Evolutionary conservation across 2,888 invertebrate species (phyloP).

Genomic region (Spodoptera picta): DNA sequence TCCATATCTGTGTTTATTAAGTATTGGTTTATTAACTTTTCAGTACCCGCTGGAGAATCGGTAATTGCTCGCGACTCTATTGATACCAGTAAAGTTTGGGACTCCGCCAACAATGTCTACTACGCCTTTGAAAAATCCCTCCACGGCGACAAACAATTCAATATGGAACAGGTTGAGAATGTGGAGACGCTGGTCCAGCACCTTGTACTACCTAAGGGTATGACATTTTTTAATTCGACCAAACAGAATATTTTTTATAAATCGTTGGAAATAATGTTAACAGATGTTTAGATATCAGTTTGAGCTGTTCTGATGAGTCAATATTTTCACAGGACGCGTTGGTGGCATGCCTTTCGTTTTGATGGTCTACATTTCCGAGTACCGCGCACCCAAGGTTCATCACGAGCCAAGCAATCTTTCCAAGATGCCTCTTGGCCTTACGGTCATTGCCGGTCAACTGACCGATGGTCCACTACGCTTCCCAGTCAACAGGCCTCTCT

Average conservation of each 20-base stretch:
- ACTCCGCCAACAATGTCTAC: conserved; percentile 77
- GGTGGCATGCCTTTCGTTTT: conserved; percentile 90
- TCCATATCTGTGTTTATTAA: no score
- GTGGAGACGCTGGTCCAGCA: conserved; percentile 90
- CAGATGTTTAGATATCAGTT: no score
- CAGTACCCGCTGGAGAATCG: conserved; percentile 82
- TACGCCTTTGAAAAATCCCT: conserved; percentile 83
- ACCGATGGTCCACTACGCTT: conserved; percentile 86
- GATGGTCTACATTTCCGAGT: conserved; percentile 89
- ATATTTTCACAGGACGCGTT: conserved; percentile 69
- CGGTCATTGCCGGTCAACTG: conserved; percentile 78
- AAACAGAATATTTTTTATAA: neutral
- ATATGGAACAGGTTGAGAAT: conserved; percentile 81
- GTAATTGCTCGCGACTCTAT: conserved; percentile 88
- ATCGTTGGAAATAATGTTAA: neutral
- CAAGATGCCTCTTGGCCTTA: conserved; percentile 83
- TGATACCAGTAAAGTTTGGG: conserved; percentile 89
- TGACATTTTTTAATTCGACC: neutral
- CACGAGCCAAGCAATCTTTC: conserved; percentile 81
- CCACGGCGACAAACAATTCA: conserved; percentile 80
- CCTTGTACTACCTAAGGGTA: conserved; percentile 90
- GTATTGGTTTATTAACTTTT: conserved; percentile 17
- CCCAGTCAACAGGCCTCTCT: conserved; percentile 88
- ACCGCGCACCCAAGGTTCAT: conserved; percentile 76
- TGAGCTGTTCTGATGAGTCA: neutral